These are phyloP conservation scores for Amorpha juglandis DNA, from an alignment of 2,888 invertebrate species.

Conservation along the genomic window DNA sequence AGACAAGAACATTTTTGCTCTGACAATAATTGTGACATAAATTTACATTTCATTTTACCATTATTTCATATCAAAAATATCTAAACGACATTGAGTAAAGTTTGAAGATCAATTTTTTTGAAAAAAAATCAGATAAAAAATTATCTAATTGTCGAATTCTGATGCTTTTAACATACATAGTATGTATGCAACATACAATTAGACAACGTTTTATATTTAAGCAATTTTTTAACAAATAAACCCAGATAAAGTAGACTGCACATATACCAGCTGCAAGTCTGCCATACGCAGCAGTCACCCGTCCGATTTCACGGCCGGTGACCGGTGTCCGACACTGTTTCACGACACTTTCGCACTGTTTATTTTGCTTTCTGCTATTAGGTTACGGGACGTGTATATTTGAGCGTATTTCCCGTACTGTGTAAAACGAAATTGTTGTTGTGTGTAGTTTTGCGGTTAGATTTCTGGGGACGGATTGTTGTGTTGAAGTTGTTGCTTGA, in stretches of 20 bases:
- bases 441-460: not conserved
- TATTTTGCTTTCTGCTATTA: slow-evolving; percentile 44
- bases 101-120: too few species aligned
- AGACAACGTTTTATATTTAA: too few species aligned
- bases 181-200: too few species aligned
- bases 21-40: too few species aligned
- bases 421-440: slow-evolving; percentile 1
- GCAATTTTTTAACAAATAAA: not conserved
- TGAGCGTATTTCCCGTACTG: slow-evolving; percentile 37
- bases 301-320: slow-evolving; percentile 47
- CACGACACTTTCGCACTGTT: slow-evolving; percentile 48
- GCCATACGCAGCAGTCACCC: slow-evolving; percentile 25
- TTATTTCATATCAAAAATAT: too few species aligned
- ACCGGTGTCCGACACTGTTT: slow-evolving; percentile 45
- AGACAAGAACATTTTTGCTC: not conserved
- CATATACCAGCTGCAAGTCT: slow-evolving; percentile 23
- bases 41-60: too few species aligned
- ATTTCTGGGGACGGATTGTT: not conserved
- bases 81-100: too few species aligned
- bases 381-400: slow-evolving; percentile 47
- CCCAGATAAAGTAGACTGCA: not conserved
- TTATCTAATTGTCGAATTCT: too few species aligned
- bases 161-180: too few species aligned
- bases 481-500: not conserved
- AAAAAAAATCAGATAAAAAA: too few species aligned